A percentile compares a stretch with the other conserved stretches of the same genome.
These are phyloP conservation scores for Parasteatoda lunata DNA, from an alignment of 2,888 invertebrate species.

Conservation along the genomic window DNA sequence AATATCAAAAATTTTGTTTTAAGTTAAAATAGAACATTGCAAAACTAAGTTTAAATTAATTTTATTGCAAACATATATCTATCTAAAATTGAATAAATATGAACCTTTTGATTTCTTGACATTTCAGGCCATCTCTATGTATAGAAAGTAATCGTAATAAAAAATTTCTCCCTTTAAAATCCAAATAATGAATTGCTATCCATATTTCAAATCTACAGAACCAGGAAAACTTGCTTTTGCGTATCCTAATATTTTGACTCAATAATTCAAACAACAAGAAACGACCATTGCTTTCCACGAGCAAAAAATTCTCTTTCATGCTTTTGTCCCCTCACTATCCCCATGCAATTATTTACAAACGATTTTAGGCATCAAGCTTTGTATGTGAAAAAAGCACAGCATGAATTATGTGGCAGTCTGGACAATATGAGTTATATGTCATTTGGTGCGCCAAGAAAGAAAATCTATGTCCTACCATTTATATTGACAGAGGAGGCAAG, in stretches of 20 bases:
- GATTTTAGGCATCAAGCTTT: slow-evolving; percentile 16
- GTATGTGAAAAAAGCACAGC: slow-evolving; percentile 1
- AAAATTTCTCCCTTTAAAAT: too few species aligned
- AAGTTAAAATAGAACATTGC: too few species aligned
- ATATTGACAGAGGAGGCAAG: slow-evolving; percentile 1
- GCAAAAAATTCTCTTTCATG: slow-evolving; percentile 21
- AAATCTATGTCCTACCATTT: slow-evolving; percentile 2
- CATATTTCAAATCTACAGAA: not conserved
- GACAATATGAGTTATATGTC: slow-evolving; percentile 3
- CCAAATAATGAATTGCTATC: not conserved
- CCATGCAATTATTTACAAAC: slow-evolving; percentile 34
- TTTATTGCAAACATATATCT: too few species aligned
- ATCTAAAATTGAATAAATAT: too few species aligned
- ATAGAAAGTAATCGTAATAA: too few species aligned
- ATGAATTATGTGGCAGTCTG: not conserved
- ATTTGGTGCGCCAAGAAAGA: not conserved
- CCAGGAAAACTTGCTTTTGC: not conserved
- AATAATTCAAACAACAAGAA: not conserved
- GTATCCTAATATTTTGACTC: slow-evolving; percentile 3
- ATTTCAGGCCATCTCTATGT: too few species aligned
- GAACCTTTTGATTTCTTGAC: too few species aligned
- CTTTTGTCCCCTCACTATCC: slow-evolving; percentile 17
- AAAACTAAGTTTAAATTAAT: too few species aligned
- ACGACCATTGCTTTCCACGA: not conserved
- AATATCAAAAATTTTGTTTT: too few species aligned